phyloP scores from a whole-genome alignment of 2,113 vertebrate species.

The Acinonyx jubatus region DNA sequence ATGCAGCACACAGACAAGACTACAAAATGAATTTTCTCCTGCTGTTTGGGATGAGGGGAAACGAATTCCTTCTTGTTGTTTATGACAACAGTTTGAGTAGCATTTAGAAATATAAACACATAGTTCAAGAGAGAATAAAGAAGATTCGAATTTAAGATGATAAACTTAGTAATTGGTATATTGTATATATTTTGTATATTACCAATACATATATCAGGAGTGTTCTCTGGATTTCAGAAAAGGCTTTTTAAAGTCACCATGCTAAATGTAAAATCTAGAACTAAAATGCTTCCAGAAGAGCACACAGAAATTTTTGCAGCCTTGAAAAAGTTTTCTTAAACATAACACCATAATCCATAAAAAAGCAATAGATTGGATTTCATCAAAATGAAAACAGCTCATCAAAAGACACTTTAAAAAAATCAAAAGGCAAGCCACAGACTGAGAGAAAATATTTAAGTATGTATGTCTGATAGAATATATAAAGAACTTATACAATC shows the following conservation, averaged over 20 bases:
- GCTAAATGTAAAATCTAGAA: not conserved
- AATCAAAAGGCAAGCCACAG: slow-evolving; percentile 8
- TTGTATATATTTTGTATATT: not conserved
- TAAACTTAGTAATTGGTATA: not conserved
- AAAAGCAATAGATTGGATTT: not conserved
- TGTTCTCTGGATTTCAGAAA: not conserved
- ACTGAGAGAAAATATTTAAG: slow-evolving; percentile 3
- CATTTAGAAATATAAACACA: slow-evolving; percentile 22
- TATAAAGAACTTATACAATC: not conserved
- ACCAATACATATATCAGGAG: not conserved
- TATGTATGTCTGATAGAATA: not conserved
- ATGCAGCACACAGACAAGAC: not conserved
- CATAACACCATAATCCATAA: not conserved
- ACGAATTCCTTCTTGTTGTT: not conserved
- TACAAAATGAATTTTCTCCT: not conserved
- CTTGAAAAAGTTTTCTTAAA: not conserved
- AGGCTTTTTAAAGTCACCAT: slow-evolving; percentile 9
- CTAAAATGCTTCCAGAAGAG: not conserved
- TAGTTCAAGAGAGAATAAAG: not conserved
- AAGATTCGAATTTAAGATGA: not conserved
- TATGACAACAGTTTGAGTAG: not conserved
- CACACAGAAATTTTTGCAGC: not conserved
- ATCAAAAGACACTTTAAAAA: not conserved
- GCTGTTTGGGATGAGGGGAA: not conserved
- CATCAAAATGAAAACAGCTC: slow-evolving; percentile 5